A percentile compares a stretch with the other conserved stretches of the same genome.
These are phyloP conservation scores for Chironomus striatipennis DNA, from an alignment of 1,140 invertebrate genomes.

Conservation along the genomic window DNA sequence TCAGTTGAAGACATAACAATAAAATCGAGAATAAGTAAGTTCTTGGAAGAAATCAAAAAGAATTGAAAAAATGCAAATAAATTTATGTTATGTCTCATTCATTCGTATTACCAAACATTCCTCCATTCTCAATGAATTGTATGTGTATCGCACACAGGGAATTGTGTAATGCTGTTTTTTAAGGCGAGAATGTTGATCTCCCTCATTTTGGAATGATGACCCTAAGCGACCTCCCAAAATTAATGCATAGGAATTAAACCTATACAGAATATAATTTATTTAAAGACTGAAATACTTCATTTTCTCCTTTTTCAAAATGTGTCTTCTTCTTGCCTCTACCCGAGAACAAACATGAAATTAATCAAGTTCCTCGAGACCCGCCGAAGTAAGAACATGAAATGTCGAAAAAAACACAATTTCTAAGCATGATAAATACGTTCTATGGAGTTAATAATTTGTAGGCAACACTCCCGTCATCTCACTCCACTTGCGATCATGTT, in stretches of 20 bases:
- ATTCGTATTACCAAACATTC: not conserved
- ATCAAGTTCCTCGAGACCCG: not conserved
- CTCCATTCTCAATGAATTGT: not conserved
- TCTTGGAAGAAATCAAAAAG: not conserved
- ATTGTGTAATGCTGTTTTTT: not conserved
- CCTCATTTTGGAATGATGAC: not conserved
- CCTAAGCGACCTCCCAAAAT: not conserved
- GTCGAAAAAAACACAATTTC: not conserved
- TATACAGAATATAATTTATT: not conserved
- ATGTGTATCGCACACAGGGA: not conserved
- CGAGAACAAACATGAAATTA: not conserved
- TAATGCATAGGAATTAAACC: not conserved
- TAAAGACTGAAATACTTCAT: not conserved
- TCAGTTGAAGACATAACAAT: not conserved
- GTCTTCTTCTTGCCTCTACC: not conserved
- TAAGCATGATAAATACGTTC: conserved; percentile 8
- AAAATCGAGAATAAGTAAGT: not conserved
- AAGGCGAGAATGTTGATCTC: not conserved
- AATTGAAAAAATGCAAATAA: conserved; percentile 14
- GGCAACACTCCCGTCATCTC: conserved; percentile 4
- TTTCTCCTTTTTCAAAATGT: not conserved
- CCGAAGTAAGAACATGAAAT: not conserved
- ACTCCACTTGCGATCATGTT: not conserved
- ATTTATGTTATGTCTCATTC: not conserved
- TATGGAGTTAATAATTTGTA: conserved; percentile 9